A percentile compares a stretch with the other conserved stretches of the same genome.
Conservation (phyloP, 2,888 invertebrate genomes). For the Ophion obscuratus region DNA sequence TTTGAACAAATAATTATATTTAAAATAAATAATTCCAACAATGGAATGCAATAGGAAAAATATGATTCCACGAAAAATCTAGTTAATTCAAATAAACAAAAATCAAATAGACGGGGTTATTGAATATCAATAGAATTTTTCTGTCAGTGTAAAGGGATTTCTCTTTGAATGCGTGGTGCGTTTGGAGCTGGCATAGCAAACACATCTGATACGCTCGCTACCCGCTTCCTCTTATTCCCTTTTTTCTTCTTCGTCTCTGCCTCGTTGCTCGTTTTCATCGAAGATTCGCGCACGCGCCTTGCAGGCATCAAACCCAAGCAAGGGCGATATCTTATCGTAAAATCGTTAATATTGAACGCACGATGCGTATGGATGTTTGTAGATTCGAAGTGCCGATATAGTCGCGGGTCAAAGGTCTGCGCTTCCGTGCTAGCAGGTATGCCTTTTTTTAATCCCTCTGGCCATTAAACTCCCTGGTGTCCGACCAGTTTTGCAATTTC, state of each 20-base stretch:
- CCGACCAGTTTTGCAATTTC: background rate
- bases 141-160: too few species aligned
- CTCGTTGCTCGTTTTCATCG: slow-evolving; percentile 14
- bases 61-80: too few species aligned
- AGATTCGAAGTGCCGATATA: slow-evolving; percentile 59
- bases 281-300: slow-evolving; percentile 27
- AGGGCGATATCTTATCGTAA: slow-evolving; percentile 57
- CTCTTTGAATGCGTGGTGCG: slow-evolving; percentile 3
- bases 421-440: slow-evolving; percentile 57
- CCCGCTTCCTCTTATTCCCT: background rate
- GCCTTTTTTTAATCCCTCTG: background rate
- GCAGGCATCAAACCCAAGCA: slow-evolving; percentile 28
- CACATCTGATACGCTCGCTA: background rate
- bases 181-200: slow-evolving; percentile 20
- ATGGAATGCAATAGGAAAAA: too few species aligned
- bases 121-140: too few species aligned
- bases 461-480: background rate
- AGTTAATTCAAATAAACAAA: too few species aligned
- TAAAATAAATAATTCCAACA: too few species aligned
- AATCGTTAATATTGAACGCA: slow-evolving; percentile 64
- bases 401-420: slow-evolving; percentile 62
- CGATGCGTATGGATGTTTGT: slow-evolving; percentile 44
- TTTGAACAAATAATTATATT: too few species aligned
- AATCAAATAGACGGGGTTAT: too few species aligned
- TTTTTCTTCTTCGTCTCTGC: background rate